These are phyloP conservation scores for Epicampocera succincta DNA, from an alignment of 2,888 invertebrate genomes.

Conservation along the genomic window DNA sequence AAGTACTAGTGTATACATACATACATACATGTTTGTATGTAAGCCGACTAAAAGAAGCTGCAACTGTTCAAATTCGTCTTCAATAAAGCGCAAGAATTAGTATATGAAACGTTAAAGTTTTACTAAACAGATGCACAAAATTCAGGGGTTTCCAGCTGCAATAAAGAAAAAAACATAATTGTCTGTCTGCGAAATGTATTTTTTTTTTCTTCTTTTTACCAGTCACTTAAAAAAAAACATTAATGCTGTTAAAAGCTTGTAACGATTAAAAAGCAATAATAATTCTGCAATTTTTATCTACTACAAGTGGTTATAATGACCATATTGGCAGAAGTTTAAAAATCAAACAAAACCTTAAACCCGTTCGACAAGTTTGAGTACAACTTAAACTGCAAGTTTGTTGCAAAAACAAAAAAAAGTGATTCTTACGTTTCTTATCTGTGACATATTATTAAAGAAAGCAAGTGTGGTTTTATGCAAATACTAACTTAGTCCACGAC, in stretches of 20 bases:
- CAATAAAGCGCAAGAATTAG: no score
- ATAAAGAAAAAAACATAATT: no score
- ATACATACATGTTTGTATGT: no score
- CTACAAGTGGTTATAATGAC: conserved; percentile 4
- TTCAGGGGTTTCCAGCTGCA: no score
- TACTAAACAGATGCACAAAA: no score
- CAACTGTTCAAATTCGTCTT: no score
- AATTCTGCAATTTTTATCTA: conserved; percentile 39
- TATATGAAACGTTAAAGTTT: no score
- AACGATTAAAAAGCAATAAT: conserved; percentile 29
- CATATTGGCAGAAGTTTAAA: conserved; percentile 8
- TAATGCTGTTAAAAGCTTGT: conserved; percentile 39
- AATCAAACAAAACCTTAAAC: conserved; percentile 9
- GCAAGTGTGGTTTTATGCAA: conserved; percentile 18
- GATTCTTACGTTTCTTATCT: conserved; percentile 11
- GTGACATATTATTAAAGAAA: conserved; percentile 12
- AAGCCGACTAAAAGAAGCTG: no score
- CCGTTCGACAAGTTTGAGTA: conserved; percentile 12
- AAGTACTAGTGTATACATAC: no score
- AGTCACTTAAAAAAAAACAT: neutral
- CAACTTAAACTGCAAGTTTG: conserved; percentile 15
- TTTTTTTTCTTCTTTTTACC: neutral
- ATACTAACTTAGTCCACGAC: conserved; percentile 32
- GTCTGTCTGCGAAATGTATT: neutral
- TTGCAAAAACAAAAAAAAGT: neutral